Evolutionary conservation across 2,888 invertebrate genomes (phyloP), one percentile per base, ranked within the genome.

Genomic region (Melipona beecheii): DNA sequence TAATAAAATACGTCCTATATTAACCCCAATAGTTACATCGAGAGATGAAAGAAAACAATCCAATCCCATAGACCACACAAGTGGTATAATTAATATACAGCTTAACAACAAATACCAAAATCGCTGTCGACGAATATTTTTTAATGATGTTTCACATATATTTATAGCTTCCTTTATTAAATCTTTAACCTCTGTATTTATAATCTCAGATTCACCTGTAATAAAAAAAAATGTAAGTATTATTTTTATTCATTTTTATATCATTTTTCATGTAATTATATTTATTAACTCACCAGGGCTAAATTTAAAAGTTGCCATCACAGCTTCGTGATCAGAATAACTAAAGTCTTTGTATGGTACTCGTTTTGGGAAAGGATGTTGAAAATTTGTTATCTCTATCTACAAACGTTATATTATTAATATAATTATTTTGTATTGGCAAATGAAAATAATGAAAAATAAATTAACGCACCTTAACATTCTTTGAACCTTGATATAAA

Each of bases 251-350:
- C 49, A 68, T 43, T 43, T 43, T 43, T 43, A 11, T 74, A n/a
- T 19, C 72, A 9, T 74, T 43, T 11, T 43, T 6, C 72, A 65
- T 36, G 54, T 79, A 83, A 70, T 83, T 79, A 92, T 89, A 94
- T 93, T 90, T 92, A 77, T 90, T 92, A 17, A 80, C 43, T 85
- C 86, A 93, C 94, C 93, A 87, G 85, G 87, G 2, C 50, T 90
- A 69, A 94, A 85, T 87, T 91, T 93, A 52, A 94, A 90, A 27
- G 86, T 96, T 13, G 97, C 96, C 83, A 96, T 94, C 13, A 98
- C 97, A 21, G 98, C 98, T 94, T 98, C 98, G 93, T 98, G 98
- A 94, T 99, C 98, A 0, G 98, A 98, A 94, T 97, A 98, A 90
- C 98, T 98, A 91, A 97, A 97, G 75, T 95, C 93, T 86, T 96